Conservation (phyloP, 2,888 invertebrate species). For the Trachelus stipa region DNA sequence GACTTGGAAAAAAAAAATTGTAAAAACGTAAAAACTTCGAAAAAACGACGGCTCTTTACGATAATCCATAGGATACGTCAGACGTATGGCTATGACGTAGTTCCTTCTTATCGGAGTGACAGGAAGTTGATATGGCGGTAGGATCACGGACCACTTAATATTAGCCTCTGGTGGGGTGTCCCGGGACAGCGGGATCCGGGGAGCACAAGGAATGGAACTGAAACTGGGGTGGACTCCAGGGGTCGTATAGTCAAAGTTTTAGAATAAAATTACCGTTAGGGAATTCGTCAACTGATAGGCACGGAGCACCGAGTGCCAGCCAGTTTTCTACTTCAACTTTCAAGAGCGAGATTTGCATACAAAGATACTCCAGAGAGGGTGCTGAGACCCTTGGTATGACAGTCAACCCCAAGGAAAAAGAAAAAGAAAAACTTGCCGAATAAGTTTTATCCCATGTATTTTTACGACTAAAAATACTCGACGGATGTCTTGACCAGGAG, state of each 20-base stretch:
- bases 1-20: not conserved
- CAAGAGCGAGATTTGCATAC: constrained; percentile 40
- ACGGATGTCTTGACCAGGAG: not conserved
- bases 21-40: not conserved
- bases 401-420: not conserved
- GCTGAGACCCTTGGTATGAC: not conserved
- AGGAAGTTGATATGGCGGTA: not conserved
- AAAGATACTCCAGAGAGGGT: constrained; percentile 29
- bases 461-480: not conserved
- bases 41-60: not conserved
- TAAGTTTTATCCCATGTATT: not conserved
- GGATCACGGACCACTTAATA: constrained; percentile 18
- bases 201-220: not conserved
- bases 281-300: constrained; percentile 53
- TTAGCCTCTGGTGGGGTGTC: constrained; percentile 15
- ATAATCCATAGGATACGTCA: not conserved
- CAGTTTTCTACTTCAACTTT: constrained; percentile 10
- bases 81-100: not conserved
- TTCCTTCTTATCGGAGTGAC: not conserved
- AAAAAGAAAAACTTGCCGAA: not conserved
- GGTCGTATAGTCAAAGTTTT: constrained; percentile 31
- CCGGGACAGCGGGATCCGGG: not conserved
- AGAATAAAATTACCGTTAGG: constrained; percentile 54
- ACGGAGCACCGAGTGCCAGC: constrained; percentile 15
- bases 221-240: not conserved